Evolutionary conservation across 1,140 invertebrate species (phyloP).

Genomic region (Telenomus remus): DNA sequence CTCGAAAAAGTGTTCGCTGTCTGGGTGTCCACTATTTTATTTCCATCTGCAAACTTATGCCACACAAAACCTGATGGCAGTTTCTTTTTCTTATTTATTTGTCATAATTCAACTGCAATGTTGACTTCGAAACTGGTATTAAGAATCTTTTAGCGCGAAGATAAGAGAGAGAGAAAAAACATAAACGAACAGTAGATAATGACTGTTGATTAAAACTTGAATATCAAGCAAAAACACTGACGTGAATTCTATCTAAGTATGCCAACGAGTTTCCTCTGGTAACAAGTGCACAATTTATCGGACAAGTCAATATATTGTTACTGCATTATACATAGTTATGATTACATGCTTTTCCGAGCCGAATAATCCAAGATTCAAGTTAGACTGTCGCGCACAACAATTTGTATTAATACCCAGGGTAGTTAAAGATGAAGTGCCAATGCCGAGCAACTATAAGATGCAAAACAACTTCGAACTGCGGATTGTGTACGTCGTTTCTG

Average conservation of each 20-base stretch:
- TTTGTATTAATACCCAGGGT: constrained; percentile 32
- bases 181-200: neutral
- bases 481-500: constrained; percentile 16
- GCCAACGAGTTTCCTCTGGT: constrained; percentile 13
- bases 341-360: constrained; percentile 35
- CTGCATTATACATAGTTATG: constrained; percentile 42
- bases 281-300: constrained; percentile 49
- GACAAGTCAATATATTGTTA: constrained; percentile 46
- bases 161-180: neutral
- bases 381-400: constrained; percentile 34
- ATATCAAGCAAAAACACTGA: constrained; percentile 4
- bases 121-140: no score
- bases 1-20: no score
- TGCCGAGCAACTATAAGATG: constrained; percentile 35
- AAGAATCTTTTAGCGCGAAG: neutral
- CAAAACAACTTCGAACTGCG: constrained; percentile 28
- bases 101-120: no score
- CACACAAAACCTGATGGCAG: no score
- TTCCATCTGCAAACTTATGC: no score
- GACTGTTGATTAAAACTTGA: constrained; percentile 18
- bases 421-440: constrained; percentile 31
- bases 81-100: no score
- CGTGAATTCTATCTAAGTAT: constrained; percentile 28
- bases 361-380: constrained; percentile 44
- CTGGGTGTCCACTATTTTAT: no score